Conservation (phyloP, 2,113 vertebrate genomes). For the Malurus melanocephalus region DNA sequence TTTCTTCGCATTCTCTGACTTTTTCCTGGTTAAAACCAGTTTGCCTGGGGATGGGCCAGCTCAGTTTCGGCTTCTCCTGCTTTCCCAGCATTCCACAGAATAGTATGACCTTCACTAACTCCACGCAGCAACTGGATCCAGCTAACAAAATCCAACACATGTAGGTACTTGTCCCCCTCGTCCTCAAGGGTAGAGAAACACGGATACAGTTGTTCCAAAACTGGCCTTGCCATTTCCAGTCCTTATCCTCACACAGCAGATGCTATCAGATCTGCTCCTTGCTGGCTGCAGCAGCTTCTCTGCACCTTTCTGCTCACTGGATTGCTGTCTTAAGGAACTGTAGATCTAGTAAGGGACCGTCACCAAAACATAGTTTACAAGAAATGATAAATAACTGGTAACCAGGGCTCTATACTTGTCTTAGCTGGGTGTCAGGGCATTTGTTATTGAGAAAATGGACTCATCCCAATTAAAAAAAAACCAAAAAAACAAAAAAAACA, state of each 20-base stretch:
- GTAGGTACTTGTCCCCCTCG: conserved; percentile 67
- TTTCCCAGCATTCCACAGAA: conserved; percentile 72
- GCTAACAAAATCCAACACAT: conserved; percentile 72
- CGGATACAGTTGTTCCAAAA: conserved; percentile 37
- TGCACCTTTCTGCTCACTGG: neutral
- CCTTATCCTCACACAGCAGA: neutral
- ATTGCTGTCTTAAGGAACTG: neutral
- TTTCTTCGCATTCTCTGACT: conserved; percentile 65
- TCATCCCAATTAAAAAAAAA: neutral
- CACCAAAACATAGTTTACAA: neutral
- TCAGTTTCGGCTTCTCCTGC: conserved; percentile 65
- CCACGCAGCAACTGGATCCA: conserved; percentile 70
- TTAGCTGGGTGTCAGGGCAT: neutral
- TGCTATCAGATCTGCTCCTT: neutral
- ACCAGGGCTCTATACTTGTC: neutral
- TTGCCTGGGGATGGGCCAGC: conserved; percentile 74
- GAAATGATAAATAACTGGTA: neutral
- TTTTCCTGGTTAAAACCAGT: conserved; percentile 80
- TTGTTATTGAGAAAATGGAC: neutral
- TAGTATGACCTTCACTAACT: conserved; percentile 68
- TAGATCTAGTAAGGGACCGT: neutral
- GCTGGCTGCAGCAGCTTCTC: neutral
- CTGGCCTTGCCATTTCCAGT: conserved; percentile 34
- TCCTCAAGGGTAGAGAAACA: conserved; percentile 61
- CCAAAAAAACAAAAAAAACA: neutral